Base-by-base conservation (phyloP, 1,140 invertebrate genomes). In the Lepidurus packardi region DNA sequence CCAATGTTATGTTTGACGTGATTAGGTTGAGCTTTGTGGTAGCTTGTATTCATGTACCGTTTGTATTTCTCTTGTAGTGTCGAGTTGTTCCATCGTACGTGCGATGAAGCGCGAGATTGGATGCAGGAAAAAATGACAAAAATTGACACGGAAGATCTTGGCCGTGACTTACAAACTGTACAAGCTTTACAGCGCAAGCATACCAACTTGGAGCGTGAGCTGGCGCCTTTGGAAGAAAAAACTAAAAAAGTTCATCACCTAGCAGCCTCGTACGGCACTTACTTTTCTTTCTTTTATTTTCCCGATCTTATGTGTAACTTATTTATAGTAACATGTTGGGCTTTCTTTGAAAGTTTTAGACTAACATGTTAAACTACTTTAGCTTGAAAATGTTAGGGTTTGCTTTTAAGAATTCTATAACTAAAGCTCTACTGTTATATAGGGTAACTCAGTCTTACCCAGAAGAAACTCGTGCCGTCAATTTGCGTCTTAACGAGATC, bases 101-200 rank as follows among this genome's bases (percentile, higher is more conserved):
- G 95, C 85, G 94, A 95, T 82, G 95, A 97, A 84, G 94, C 94
- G 0, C 89, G 91, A 81, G 94, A 96, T 82, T 97, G 96, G 95
- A 97, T 98, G 93, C 85, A 90, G 24, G 95, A 97, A 84, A 97
- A 98, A 85, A 93, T 95, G 85, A 90, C 89, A 21, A 85, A 87
- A 79, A 82, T 89, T 73, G 94, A 96, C 79, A 91, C 89, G 0
- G 90, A 91, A 16, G 90, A 92, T 74, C 86, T 94, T 1, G 94
- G 92, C 0, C 89, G 92, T 4, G 95, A 97, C 86, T 86, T 97
- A 43, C 93, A 95, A 84, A 96, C 94, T 0, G 94, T 97, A 0
- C 93, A 95, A 83, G 94, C 94, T 7, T 84, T 97, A 73, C 95
- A 97, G 85, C 87, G 95, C 13, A 87, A 93, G 42, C 95, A 97